Conservation (phyloP, 2,888 invertebrate species). For the Lordiphosa andalusiaca region DNA sequence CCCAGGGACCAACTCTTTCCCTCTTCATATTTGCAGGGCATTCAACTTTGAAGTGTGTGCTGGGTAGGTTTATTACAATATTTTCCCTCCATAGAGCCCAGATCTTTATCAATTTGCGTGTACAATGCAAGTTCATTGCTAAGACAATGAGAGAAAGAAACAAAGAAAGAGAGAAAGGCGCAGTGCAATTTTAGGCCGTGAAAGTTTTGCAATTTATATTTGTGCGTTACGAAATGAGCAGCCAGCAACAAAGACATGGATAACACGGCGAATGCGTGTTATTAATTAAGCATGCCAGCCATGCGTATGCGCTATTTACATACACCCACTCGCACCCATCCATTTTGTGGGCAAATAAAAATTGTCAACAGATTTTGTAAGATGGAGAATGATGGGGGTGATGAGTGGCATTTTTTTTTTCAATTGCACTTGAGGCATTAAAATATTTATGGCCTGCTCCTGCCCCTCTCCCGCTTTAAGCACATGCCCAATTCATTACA, state of each 20-base stretch:
- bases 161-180: too few species aligned
- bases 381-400: conserved; percentile 22
- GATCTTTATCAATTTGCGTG: too few species aligned
- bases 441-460: conserved; percentile 19
- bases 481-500: conserved; percentile 42
- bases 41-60: too few species aligned
- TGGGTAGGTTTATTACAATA: too few species aligned
- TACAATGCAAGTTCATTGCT: too few species aligned
- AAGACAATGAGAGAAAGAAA: too few species aligned
- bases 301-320: conserved; percentile 25
- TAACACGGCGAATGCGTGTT: conserved; percentile 48
- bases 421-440: conserved; percentile 28
- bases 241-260: conserved; percentile 7
- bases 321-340: background rate
- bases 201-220: too few species aligned
- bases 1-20: too few species aligned
- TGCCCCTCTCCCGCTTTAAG: background rate
- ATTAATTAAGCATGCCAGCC: conserved; percentile 34
- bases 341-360: conserved; percentile 17
- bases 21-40: too few species aligned
- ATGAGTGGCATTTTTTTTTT: conserved; percentile 10
- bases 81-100: too few species aligned
- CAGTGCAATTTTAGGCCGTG: too few species aligned
- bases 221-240: background rate
- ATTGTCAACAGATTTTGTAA: conserved; percentile 62